Conservation (phyloP, 2,113 vertebrate genomes). For the Anolis sagrei region DNA sequence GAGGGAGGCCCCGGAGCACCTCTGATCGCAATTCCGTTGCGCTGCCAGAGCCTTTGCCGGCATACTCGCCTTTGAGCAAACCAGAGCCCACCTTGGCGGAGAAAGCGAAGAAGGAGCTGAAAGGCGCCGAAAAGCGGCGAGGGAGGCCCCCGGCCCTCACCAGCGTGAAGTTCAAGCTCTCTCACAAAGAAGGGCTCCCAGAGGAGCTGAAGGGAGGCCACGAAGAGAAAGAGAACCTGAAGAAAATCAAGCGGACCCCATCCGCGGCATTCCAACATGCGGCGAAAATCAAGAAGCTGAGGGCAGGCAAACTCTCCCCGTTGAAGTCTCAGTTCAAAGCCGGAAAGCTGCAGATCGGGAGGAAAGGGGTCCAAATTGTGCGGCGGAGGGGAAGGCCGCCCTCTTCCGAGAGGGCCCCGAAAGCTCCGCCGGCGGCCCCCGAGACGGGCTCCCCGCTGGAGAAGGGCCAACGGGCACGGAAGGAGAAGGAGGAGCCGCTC, state of each 20-base stretch:
- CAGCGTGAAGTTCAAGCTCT: slow-evolving; percentile 82
- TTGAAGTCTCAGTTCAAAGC: slow-evolving; percentile 93
- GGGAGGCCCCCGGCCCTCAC: slow-evolving; percentile 91
- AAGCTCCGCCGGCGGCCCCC: slow-evolving; percentile 76
- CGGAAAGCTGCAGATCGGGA: slow-evolving; percentile 81
- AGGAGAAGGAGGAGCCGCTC: slow-evolving; percentile 80
- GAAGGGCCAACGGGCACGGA: slow-evolving; percentile 83
- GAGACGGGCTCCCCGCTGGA: slow-evolving; percentile 82
- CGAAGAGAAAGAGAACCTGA: slow-evolving; percentile 86
- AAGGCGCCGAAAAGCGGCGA: slow-evolving; percentile 88
- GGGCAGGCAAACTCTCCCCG: slow-evolving; percentile 89
- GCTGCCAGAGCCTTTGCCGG: slow-evolving; percentile 75
- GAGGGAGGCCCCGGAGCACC: slow-evolving; percentile 81
- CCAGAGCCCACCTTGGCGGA: slow-evolving; percentile 84
- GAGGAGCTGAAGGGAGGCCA: slow-evolving; percentile 76
- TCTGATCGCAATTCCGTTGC: slow-evolving; percentile 77
- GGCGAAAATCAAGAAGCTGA: slow-evolving; percentile 91
- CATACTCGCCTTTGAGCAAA: slow-evolving; percentile 79
- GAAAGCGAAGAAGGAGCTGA: slow-evolving; percentile 86
- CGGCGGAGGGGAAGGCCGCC: slow-evolving; percentile 91
- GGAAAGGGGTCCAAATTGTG: slow-evolving; percentile 86
- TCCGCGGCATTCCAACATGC: slow-evolving; percentile 83
- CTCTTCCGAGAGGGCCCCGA: slow-evolving; percentile 86
- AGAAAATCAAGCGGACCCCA: slow-evolving; percentile 85
- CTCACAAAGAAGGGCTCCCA: slow-evolving; percentile 76